Percentiles rank a stretch among this genome's conserved stretches.
These are phyloP conservation scores for Pomacea canaliculata DNA, from an alignment of 2,888 invertebrate species.

Conservation along the genomic window DNA sequence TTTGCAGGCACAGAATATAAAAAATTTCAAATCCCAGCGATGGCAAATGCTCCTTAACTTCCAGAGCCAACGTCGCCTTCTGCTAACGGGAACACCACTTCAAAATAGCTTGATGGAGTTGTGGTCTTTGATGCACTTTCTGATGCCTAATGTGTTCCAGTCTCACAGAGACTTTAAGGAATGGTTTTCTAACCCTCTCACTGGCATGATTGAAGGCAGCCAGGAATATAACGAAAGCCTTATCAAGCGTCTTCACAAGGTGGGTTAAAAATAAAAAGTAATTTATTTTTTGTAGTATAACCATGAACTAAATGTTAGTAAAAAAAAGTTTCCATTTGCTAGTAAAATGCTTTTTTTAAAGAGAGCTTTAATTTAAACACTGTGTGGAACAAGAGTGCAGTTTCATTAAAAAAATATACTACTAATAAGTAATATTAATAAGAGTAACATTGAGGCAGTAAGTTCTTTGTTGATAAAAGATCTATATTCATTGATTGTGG, in stretches of 20 bases:
- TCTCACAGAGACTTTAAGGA: conserved; percentile 87
- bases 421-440: too few species aligned
- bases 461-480: too few species aligned
- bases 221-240: conserved; percentile 91
- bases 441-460: too few species aligned
- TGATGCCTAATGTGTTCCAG: conserved; percentile 93
- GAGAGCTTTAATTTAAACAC: too few species aligned
- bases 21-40: conserved; percentile 98
- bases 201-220: conserved; percentile 94
- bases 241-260: conserved; percentile 90
- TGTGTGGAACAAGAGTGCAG: too few species aligned
- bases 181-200: conserved; percentile 98
- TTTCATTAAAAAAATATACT: too few species aligned
- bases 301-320: too few species aligned
- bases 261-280: conserved; percentile 21
- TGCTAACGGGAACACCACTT: conserved; percentile 92
- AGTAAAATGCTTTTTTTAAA: too few species aligned
- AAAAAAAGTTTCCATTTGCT: too few species aligned
- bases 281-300: background rate
- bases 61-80: conserved; percentile 86
- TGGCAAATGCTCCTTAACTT: conserved; percentile 98
- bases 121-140: conserved; percentile 97
- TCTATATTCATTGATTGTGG: too few species aligned
- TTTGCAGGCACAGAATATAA: conserved; percentile 94
- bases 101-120: conserved; percentile 98